phyloP scores from a whole-genome alignment of 2,797 vertebrate species.

The Periparus ater region DNA sequence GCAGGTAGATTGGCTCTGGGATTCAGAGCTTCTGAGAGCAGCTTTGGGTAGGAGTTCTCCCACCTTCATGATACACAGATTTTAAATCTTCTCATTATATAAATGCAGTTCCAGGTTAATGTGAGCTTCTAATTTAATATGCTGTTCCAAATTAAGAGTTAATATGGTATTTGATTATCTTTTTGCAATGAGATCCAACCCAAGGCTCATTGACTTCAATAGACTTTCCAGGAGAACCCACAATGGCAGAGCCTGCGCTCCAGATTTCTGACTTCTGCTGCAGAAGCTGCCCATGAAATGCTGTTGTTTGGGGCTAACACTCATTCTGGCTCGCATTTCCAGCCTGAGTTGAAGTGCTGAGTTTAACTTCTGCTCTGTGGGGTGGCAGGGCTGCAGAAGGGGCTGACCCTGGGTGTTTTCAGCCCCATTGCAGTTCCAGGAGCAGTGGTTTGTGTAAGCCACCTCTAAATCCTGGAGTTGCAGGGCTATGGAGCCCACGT shows the following conservation, averaged over 20 bases:
- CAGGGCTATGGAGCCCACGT: background rate
- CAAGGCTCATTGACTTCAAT: slow-evolving; percentile 62
- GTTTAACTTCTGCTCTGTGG: background rate
- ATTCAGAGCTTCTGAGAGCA: background rate
- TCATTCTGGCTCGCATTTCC: background rate
- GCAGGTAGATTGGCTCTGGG: background rate
- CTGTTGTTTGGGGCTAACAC: background rate
- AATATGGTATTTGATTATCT: slow-evolving; percentile 61
- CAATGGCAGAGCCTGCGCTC: background rate
- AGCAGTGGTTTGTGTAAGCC: background rate
- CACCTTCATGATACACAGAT: slow-evolving; percentile 9
- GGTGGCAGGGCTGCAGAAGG: background rate
- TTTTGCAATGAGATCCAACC: slow-evolving; percentile 51
- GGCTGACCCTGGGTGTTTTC: background rate
- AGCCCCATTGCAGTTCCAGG: background rate
- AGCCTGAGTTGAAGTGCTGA: background rate
- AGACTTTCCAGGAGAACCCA: slow-evolving; percentile 35
- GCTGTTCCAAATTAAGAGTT: slow-evolving; percentile 37
- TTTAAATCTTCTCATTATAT: slow-evolving; percentile 53
- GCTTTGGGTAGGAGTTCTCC: slow-evolving; percentile 1
- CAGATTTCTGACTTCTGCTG: background rate
- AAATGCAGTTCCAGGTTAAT: slow-evolving; percentile 65
- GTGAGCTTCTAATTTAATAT: slow-evolving; percentile 58
- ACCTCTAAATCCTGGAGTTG: background rate
- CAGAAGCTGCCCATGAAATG: background rate